phyloP scores from a whole-genome alignment of 2,888 invertebrate genomes.

The Griposia aprilina region DNA sequence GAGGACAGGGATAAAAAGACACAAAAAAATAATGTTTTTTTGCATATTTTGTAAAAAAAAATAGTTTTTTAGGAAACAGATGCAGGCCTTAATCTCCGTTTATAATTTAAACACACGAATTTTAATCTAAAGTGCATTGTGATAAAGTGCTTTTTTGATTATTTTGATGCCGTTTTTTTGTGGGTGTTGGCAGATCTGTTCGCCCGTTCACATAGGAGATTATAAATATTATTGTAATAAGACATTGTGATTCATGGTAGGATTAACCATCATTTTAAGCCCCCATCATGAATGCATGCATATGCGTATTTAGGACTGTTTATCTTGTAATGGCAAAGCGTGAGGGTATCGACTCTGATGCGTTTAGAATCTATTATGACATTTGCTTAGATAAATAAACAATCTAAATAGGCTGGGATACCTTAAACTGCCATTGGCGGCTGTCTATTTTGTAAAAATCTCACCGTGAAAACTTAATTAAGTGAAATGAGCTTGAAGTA shows the following conservation, averaged over 20 bases:
- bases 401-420: neutral
- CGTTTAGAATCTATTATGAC: constrained; percentile 28
- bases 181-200: constrained; percentile 66
- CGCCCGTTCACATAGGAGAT: constrained; percentile 74
- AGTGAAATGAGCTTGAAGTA: neutral
- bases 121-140: constrained; percentile 39
- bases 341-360: constrained; percentile 20
- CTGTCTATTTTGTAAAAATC: neutral
- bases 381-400: constrained; percentile 15
- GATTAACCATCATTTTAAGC: constrained; percentile 72
- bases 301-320: constrained; percentile 61
- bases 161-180: constrained; percentile 51
- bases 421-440: neutral
- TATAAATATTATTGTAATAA: constrained; percentile 77
- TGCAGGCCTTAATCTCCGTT: constrained; percentile 62
- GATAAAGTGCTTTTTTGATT: constrained; percentile 53
- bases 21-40: constrained; percentile 59
- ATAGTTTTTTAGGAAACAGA: constrained; percentile 68
- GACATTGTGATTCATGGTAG: constrained; percentile 73
- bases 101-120: constrained; percentile 30
- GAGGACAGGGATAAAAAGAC: constrained; percentile 41
- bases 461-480: neutral
- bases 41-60: constrained; percentile 66
- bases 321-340: constrained; percentile 46
- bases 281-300: constrained; percentile 63